Evolutionary conservation across 2,888 invertebrate species (phyloP), one percentile per base, ranked within the genome.

Genomic region (Agonopterix subpropinquella): DNA sequence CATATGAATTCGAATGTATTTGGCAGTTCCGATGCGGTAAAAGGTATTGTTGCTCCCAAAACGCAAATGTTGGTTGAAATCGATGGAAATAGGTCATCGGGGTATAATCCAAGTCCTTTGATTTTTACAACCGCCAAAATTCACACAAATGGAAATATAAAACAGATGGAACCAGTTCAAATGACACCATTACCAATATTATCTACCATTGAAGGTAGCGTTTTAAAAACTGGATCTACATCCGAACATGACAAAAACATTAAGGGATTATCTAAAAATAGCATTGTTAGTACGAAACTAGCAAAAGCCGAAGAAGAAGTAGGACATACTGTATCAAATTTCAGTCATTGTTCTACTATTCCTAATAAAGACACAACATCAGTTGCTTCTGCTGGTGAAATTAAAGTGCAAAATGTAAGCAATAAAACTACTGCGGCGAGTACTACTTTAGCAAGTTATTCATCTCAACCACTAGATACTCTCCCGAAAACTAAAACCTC

Each of bases 41-140:
- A 69, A 62, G 57, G 54, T 39, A 55, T 55, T 28, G 45, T 51
- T 1, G 56, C 69, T 44, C 56, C 73, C 8, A 83, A 78, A 70
- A 77, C 57, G 54, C 73, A 78, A 62, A 63, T 81, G 51, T 70
- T 84, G 39, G 74, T 84, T 44, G 82, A 84, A 64, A 76, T 86
- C 48, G 79, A 80, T 51, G 67, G 64, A 45, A 65, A 61, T 53
- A 81, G 77, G 53, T 58, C 67, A 36, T 62, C 61, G 41, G 59
- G 56, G 41, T 77, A 70, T 51, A 77, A 50, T 52, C 67, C 80
- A 13, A 77, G 74, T 57, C 77, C 86, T 18, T 61, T 86, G 53
- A 87, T 88, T 57, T 87, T 88, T 57, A 88, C 87, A 13, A 87
- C 85, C n/a, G 88, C 88, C 7, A 88, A 86, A 75, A 88, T 87